phyloP scores from a whole-genome alignment of 2,888 invertebrate species.

The Heteromyza rotundicornis region DNA sequence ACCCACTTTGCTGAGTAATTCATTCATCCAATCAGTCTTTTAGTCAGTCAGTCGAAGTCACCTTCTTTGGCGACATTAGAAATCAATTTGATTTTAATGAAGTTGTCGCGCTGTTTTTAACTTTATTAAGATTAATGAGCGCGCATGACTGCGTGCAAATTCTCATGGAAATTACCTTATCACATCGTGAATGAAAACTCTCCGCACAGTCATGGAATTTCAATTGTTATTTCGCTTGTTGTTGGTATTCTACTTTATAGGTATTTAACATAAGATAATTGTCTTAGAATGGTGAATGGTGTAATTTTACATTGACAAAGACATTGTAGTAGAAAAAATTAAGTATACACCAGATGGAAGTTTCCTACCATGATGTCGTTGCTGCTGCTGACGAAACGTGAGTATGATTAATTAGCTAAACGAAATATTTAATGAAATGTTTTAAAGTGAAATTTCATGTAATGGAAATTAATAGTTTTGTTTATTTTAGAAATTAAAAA shows the following conservation, averaged over 20 bases:
- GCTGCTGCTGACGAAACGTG: neutral
- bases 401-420: neutral
- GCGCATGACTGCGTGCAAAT: constrained; percentile 2
- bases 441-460: neutral
- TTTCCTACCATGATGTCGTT: too few relatives aligned
- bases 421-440: neutral
- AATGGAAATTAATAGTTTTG: neutral
- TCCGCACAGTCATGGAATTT: neutral
- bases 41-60: neutral
- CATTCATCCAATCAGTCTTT: neutral
- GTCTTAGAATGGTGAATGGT: neutral
- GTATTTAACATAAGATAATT: constrained; percentile 2
- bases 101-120: constrained; percentile 34
- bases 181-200: neutral
- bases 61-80: constrained; percentile 5
- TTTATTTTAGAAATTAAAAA: constrained; percentile 37
- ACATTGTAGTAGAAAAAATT: too few relatives aligned
- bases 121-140: constrained; percentile 50
- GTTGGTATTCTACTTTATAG: neutral
- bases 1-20: neutral
- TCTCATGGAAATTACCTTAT: constrained; percentile 1
- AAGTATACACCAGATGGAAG: too few relatives aligned
- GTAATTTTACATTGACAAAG: neutral
- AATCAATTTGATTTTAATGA: constrained; percentile 12
- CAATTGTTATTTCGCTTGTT: neutral